Base-by-base conservation (phyloP, 2,797 vertebrate genomes). In the Xyrichtys novacula region DNA sequence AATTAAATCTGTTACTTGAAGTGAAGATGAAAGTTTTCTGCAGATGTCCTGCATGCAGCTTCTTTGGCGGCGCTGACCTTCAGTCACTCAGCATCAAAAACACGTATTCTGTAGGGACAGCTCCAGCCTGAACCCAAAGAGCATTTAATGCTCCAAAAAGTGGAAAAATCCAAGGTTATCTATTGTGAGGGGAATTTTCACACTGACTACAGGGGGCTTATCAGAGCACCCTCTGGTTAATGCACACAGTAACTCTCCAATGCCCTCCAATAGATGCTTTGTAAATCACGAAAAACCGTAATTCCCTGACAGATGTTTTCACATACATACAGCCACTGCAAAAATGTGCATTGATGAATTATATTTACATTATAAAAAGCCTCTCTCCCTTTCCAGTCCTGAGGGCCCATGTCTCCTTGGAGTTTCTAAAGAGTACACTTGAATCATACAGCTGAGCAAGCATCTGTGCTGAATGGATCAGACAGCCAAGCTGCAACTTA, bases 291-390 rank as follows among this genome's bases (percentile, higher is more conserved):
- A 54, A 59, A 76, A 54, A 61, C 23, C 62, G 17, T 49, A 65
- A 65, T 74, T 76, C 71, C 63, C 43, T 17, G 42, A 63, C 81
- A 81, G 69, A 83, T 69, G 70, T 76, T 78, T 66, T 74, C 71
- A 67, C 61, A 26, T 67, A 23, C 40, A 20, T 67, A 65, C 26
- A 55, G 56, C 49, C 23, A 23, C 60, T 47, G 38, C 0, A 4
- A 78, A 36, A 48, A 46, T 68, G 47, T 76, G 60, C 63, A 58
- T 81, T 74, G 69, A 70, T 80, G 63, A 85, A 87, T 76, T 44
- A 49, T 11, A 77, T 85, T 84, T 76, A 59, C 46, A 75, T 78
- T 43, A 29, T 63, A 48, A 50, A 70, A 39, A 67, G 17, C 49
- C 10, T 65, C n/a, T 59, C 11, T 44, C 34, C 17, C 29, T 7